phyloP scores from a whole-genome alignment of 2,888 invertebrate genomes.

The Eupelmus urozonus region DNA sequence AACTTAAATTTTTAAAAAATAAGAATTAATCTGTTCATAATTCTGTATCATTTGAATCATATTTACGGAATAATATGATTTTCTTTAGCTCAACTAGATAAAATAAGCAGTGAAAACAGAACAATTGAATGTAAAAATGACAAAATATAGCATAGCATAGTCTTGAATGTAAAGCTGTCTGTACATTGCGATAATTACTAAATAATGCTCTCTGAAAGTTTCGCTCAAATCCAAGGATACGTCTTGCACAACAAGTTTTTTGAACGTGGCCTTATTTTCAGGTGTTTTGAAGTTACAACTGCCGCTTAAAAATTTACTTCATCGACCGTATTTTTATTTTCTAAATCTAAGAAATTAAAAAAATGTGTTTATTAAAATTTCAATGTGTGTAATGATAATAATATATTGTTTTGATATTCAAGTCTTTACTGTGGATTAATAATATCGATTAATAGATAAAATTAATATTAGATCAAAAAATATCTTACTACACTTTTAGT shows the following conservation, averaged over 20 bases:
- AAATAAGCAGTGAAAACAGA: slow-evolving; percentile 29
- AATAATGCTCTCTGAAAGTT: slow-evolving; percentile 6
- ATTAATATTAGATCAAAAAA: no score
- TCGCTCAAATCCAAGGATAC: slow-evolving; percentile 18
- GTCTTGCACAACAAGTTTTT: slow-evolving; percentile 1
- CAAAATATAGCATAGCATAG: no score
- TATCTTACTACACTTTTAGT: no score
- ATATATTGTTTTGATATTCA: no score
- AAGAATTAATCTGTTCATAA: no score
- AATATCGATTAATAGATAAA: no score
- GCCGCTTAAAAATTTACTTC: background rate
- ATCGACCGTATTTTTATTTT: background rate
- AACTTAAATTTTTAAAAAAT: no score
- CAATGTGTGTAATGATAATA: no score
- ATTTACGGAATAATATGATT: slow-evolving; percentile 8
- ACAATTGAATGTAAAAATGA: slow-evolving; percentile 28
- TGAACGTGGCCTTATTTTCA: slow-evolving; percentile 6
- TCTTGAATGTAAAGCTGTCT: background rate
- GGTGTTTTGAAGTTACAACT: background rate
- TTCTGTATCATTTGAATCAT: no score
- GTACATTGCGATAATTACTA: background rate
- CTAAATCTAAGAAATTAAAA: no score
- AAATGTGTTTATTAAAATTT: no score
- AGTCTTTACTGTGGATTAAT: no score
- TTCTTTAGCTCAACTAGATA: slow-evolving; percentile 11